Percentiles rank a stretch among this genome's conserved stretches.
phyloP scores from a whole-genome alignment of 2,113 vertebrate species.

The Plestiodon gilberti region DNA sequence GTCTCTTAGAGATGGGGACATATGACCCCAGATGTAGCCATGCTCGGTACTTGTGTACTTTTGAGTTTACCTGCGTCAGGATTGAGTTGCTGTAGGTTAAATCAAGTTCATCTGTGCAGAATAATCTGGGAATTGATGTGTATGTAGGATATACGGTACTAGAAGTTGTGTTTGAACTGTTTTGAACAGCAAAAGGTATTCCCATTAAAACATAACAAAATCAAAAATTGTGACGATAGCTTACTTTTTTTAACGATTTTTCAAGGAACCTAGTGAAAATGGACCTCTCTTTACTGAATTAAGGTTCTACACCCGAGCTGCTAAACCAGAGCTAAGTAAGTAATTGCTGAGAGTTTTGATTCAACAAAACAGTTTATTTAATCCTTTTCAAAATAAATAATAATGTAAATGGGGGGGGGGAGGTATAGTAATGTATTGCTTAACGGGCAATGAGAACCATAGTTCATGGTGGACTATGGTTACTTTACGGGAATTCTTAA shows the following conservation, averaged over 20 bases:
- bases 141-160: background rate
- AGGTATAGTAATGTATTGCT: background rate
- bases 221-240: too few species aligned
- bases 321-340: conserved; percentile 95
- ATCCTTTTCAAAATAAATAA: background rate
- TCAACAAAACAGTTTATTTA: conserved; percentile 42
- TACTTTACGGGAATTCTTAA: conserved; percentile 6
- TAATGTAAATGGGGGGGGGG: background rate
- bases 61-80: background rate
- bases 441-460: background rate
- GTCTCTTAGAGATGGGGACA: conserved; percentile 4
- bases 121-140: background rate
- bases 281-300: conserved; percentile 96
- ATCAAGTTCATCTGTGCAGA: background rate
- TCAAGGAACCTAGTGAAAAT: conserved; percentile 94
- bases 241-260: conserved; percentile 57
- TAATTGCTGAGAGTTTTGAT: conserved; percentile 64
- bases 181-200: background rate
- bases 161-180: background rate
- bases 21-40: conserved; percentile 1
- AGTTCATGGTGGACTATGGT: conserved; percentile 11
- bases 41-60: background rate
- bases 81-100: background rate
- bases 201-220: too few species aligned
- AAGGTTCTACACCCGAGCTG: conserved; percentile 96